These are phyloP conservation scores for Exephanes ischioxanthus DNA, from an alignment of 2,888 invertebrate genomes.

Conservation along the genomic window DNA sequence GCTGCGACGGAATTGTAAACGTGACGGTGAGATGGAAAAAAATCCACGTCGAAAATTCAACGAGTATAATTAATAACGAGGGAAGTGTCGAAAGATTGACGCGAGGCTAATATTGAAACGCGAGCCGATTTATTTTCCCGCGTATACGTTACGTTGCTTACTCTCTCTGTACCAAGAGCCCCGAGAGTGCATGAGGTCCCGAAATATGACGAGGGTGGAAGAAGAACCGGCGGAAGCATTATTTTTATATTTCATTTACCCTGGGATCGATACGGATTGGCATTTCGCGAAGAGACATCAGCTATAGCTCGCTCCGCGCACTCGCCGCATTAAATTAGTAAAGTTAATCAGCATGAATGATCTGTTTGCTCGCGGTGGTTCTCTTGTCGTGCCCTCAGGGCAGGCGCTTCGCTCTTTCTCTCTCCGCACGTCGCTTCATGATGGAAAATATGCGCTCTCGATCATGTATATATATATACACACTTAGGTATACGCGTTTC, in stretches of 20 bases:
- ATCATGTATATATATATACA: constrained; percentile 34
- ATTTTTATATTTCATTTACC: constrained; percentile 62
- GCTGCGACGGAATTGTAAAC: no score
- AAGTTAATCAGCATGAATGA: constrained; percentile 76
- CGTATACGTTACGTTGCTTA: constrained; percentile 4
- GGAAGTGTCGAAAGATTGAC: constrained; percentile 55
- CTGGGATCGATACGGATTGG: constrained; percentile 30
- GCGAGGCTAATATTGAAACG: constrained; percentile 64
- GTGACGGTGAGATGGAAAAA: neutral
- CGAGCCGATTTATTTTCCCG: constrained; percentile 57
- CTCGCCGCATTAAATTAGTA: constrained; percentile 77
- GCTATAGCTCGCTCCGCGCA: neutral
- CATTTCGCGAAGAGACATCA: constrained; percentile 24
- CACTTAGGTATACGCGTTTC: constrained; percentile 29
- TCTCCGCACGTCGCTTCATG: constrained; percentile 16
- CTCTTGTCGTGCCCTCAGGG: constrained; percentile 44
- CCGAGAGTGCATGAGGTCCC: constrained; percentile 10
- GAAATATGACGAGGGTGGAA: neutral
- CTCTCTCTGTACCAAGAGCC: no score
- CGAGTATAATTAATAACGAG: constrained; percentile 61
- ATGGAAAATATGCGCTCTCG: constrained; percentile 75
- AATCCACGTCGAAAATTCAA: constrained; percentile 28
- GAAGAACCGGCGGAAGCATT: constrained; percentile 23
- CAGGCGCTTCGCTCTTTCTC: constrained; percentile 16
- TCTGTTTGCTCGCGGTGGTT: constrained; percentile 72